Conservation (phyloP, 2,888 invertebrate genomes). For the Tineola bisselliella region DNA sequence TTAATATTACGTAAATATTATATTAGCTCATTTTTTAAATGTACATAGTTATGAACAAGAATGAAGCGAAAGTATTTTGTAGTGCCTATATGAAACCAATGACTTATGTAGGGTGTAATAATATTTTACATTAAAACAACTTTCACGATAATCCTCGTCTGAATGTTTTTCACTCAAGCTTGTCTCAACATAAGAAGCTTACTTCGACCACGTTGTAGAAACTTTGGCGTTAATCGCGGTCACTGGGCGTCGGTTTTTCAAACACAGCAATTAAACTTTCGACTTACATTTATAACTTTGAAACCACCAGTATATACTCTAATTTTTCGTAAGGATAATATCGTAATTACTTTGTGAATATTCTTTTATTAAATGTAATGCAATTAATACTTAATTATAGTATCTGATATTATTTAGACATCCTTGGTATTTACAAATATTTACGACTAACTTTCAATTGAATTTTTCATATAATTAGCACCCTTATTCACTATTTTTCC, state of each 20-base stretch:
- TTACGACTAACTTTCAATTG: too few species aligned
- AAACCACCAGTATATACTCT: constrained; percentile 6
- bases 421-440: too few species aligned
- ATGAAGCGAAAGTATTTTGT: too few species aligned
- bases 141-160: not conserved
- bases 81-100: too few species aligned
- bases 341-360: not conserved
- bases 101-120: too few species aligned
- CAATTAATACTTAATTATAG: too few species aligned
- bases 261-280: constrained; percentile 9
- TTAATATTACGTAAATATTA: too few species aligned
- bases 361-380: not conserved
- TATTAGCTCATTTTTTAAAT: too few species aligned
- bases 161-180: not conserved
- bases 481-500: too few species aligned
- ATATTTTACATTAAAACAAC: not conserved
- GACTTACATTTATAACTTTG: not conserved
- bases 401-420: too few species aligned
- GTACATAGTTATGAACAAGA: too few species aligned
- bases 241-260: not conserved
- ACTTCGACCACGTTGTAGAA: not conserved
- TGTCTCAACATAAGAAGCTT: constrained; percentile 4
- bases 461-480: too few species aligned
- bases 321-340: not conserved
- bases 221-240: not conserved